phyloP scores from a whole-genome alignment of 2,113 vertebrate genomes.

The Callopanchax toddi region DNA sequence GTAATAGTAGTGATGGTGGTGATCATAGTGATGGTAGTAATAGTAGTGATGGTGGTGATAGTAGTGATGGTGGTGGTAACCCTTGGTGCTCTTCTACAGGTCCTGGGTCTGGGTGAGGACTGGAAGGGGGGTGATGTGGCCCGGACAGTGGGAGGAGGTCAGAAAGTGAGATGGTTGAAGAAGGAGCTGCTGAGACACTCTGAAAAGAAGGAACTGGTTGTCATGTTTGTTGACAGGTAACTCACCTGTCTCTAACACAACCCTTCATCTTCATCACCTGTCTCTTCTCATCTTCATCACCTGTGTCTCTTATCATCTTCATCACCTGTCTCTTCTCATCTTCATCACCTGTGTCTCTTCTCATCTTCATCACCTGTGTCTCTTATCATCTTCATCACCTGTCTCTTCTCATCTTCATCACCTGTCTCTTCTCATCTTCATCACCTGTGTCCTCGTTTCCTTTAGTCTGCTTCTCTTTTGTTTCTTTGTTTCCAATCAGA shows the following conservation, averaged over 20 bases:
- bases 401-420: too few relatives aligned
- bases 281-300: too few relatives aligned
- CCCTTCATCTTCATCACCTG: too few relatives aligned
- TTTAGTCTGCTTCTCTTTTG: too few relatives aligned
- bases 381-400: too few relatives aligned
- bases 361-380: too few relatives aligned
- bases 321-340: too few relatives aligned
- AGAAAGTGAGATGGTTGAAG: constrained; percentile 93
- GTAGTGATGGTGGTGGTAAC: not conserved
- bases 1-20: not conserved
- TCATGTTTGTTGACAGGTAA: constrained; percentile 93
- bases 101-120: constrained; percentile 78
- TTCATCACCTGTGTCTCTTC: not conserved
- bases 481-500: not conserved
- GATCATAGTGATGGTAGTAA: too few relatives aligned
- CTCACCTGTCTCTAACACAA: not conserved
- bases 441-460: too few relatives aligned
- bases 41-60: too few relatives aligned
- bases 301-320: too few relatives aligned
- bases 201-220: constrained; percentile 72
- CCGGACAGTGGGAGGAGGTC: constrained; percentile 88
- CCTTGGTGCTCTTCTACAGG: constrained; percentile 45
- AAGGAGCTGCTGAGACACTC: constrained; percentile 83
- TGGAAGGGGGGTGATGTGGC: constrained; percentile 85
- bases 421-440: too few relatives aligned